Percentiles rank a stretch among this genome's conserved stretches.
phyloP scores from a whole-genome alignment of 2,797 vertebrate genomes.

The Yasuhikotakia modesta region DNA sequence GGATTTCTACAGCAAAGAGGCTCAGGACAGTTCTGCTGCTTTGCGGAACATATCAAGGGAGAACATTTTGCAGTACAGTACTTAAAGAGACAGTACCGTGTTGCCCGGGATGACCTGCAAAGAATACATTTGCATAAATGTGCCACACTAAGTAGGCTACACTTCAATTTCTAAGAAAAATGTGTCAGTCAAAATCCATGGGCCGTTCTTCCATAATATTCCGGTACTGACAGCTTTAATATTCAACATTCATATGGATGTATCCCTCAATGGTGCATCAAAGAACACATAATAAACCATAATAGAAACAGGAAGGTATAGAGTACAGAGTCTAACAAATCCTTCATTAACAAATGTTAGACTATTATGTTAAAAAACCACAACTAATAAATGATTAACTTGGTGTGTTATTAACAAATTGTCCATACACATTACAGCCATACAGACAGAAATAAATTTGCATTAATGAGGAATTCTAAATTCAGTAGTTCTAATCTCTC shows the following conservation, averaged over 20 bases:
- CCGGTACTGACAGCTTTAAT: slow-evolving; percentile 48
- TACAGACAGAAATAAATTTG: background rate
- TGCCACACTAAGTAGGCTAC: slow-evolving; percentile 47
- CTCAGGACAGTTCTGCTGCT: slow-evolving; percentile 65
- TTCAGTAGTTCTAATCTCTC: background rate
- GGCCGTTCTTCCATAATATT: slow-evolving; percentile 28
- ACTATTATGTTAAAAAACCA: no score
- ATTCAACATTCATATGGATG: background rate
- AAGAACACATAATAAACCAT: background rate
- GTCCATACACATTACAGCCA: background rate
- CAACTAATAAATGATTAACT: no score
- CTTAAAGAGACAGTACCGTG: slow-evolving; percentile 76
- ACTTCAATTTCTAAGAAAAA: slow-evolving; percentile 25
- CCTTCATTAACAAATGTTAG: no score
- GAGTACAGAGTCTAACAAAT: background rate
- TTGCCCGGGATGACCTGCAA: slow-evolving; percentile 54
- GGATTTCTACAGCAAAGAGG: slow-evolving; percentile 47
- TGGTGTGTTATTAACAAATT: background rate
- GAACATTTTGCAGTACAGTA: slow-evolving; percentile 75
- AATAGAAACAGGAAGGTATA: background rate
- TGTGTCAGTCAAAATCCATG: background rate
- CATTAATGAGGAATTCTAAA: background rate
- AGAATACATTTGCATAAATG: slow-evolving; percentile 53
- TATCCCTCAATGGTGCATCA: background rate
- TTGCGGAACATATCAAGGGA: slow-evolving; percentile 79